Evolutionary conservation across 2,888 invertebrate species (phyloP).

Genomic region (Leptothorax acervorum): DNA sequence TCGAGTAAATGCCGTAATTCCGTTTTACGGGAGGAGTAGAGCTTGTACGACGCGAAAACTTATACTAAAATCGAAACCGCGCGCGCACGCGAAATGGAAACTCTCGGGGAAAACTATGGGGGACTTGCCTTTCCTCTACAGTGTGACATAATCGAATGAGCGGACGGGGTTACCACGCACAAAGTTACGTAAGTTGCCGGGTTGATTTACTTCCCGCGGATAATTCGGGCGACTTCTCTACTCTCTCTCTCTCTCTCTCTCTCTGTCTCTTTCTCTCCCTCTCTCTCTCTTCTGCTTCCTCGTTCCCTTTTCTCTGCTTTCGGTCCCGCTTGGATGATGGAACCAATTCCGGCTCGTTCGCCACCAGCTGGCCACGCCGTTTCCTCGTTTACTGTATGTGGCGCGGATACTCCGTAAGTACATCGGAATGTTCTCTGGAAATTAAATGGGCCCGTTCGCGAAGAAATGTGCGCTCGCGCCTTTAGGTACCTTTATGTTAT

Average conservation of each 20-base stretch:
- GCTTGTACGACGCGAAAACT: conserved; percentile 14
- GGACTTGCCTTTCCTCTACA: conserved; percentile 28
- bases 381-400: conserved; percentile 54
- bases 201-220: conserved; percentile 61
- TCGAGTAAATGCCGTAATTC: neutral
- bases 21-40: neutral
- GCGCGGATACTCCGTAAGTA: conserved; percentile 53
- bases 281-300: neutral
- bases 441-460: conserved; percentile 70
- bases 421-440: conserved; percentile 63
- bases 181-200: conserved; percentile 55
- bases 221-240: conserved; percentile 58
- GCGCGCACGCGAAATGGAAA: conserved; percentile 34
- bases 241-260: neutral
- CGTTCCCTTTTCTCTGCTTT: neutral
- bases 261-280: neutral
- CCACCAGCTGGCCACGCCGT: conserved; percentile 66
- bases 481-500: conserved; percentile 52
- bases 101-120: conserved; percentile 47
- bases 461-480: conserved; percentile 58
- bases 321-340: conserved; percentile 57
- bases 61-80: conserved; percentile 50
- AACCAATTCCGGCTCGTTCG: conserved; percentile 66
- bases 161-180: conserved; percentile 54
- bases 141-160: conserved; percentile 54